Conservation (phyloP, 30 jellyfish, hydroid and myxozoan species). For the Pseudorhiza aurosa region DNA sequence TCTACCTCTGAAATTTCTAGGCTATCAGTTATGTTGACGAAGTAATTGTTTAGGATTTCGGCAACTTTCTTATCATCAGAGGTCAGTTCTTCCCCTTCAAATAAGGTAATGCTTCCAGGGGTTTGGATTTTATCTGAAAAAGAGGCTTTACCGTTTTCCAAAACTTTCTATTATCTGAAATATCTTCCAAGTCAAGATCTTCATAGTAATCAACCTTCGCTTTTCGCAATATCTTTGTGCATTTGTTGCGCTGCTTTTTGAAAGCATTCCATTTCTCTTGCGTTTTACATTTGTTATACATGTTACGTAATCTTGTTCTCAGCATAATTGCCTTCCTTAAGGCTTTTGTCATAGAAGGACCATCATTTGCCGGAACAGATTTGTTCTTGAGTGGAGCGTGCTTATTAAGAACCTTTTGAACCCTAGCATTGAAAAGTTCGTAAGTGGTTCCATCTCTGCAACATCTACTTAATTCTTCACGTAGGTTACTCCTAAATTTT, state of each 20-base stretch:
- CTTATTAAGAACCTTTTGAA: not conserved
- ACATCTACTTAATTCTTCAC: constrained; percentile 13
- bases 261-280: constrained; percentile 14
- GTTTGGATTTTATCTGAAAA: constrained; percentile 19
- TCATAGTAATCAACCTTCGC: constrained; percentile 9
- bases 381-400: constrained; percentile 7
- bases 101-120: not conserved
- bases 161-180: constrained; percentile 7
- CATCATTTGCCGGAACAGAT: constrained; percentile 20
- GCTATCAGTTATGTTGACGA: constrained; percentile 17
- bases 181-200: constrained; percentile 9
- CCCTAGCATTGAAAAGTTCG: not conserved
- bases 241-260: too few relatives aligned
- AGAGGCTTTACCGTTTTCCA: constrained; percentile 21
- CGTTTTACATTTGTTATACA: constrained; percentile 22
- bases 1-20: constrained; percentile 9
- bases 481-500: not conserved
- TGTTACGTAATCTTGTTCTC: constrained; percentile 34
- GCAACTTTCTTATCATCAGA: constrained; percentile 4
- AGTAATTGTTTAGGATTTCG: constrained; percentile 5
- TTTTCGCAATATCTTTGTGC: constrained; percentile 9
- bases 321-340: constrained; percentile 22
- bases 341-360: constrained; percentile 13
- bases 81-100: not conserved
- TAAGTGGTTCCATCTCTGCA: not conserved